Evolutionary conservation across 1,140 invertebrate genomes (phyloP), one percentile per base, ranked within the genome.

Genomic region (Drosophila parvula): DNA sequence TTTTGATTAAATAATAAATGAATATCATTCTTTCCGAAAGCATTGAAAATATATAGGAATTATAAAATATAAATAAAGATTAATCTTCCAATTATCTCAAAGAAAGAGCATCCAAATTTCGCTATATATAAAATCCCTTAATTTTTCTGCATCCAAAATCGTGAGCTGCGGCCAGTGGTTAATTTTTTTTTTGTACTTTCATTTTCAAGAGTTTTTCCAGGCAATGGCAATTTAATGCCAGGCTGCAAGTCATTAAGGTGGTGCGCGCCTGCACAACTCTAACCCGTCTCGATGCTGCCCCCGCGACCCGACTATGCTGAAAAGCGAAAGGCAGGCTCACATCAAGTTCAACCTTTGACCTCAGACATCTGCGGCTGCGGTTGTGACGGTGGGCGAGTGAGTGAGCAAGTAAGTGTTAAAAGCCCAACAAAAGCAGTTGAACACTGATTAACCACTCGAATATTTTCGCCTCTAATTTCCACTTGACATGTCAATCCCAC

Each of bases 341-440:
- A 74, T 43, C 74, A 77, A 77, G 74, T 77, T 77, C 74, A 77
- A 77, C 74, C 74, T 78, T 78, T 78, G 64, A 78, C 75, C 75
- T 69, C 75, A 60, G 41, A 10, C 36, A 64, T 22, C 38, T 10
- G 30, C n/a, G n/a, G 55, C 10, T 18, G 7, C 11, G 6, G 3
- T 11, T 4, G 22, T 5, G 32, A 12, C 3, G 32, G 27, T 32
- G 53, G 51, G 12, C 32, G 68, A 27, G 67, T 10, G 47, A 28
- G 47, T 11, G 41, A 40, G 36, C 27, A n/a, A 69, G 36, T 32
- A n/a, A 69, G 50, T 68, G 63, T 47, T 67, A 67, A 47, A 43
- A 34, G 43, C 60, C 40, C 53, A 53, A 65, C 38, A 68, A 28
- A 45, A 56, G 30, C 27, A 38, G 28, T 34, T 57, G 16, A 73